Evolutionary conservation across 2,888 invertebrate species (phyloP).

Genomic region (Lathronympha strigana): DNA sequence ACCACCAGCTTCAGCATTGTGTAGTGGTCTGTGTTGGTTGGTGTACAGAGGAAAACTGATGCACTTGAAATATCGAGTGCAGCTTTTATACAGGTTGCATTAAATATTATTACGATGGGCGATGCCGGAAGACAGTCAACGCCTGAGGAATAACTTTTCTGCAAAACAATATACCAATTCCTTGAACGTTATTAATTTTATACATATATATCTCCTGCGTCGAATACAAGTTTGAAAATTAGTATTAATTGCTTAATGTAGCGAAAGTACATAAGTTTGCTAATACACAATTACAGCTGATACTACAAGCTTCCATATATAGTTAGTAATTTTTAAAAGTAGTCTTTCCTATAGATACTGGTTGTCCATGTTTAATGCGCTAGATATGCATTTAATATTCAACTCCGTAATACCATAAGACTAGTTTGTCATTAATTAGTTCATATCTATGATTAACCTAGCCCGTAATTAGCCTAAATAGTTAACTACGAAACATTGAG

Average conservation of each 20-base stretch:
- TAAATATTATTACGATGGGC: slow-evolving; percentile 58
- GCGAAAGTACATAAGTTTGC: not conserved
- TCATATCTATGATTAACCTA: slow-evolving; percentile 2
- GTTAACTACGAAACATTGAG: not conserved
- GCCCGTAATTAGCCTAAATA: not conserved
- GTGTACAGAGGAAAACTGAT: slow-evolving; percentile 68
- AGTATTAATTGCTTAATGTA: too few species aligned
- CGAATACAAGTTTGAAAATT: too few species aligned
- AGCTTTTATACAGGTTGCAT: slow-evolving; percentile 65
- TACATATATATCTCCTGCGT: too few species aligned
- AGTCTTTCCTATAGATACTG: not conserved
- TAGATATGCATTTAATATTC: slow-evolving; percentile 1
- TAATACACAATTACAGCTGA: not conserved
- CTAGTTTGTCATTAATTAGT: slow-evolving; percentile 1
- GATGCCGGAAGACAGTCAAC: slow-evolving; percentile 64
- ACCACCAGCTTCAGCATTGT: slow-evolving; percentile 82
- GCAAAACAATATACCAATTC: slow-evolving; percentile 28
- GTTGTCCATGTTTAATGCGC: not conserved
- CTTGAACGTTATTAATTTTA: not conserved
- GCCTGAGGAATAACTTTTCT: slow-evolving; percentile 68
- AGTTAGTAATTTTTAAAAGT: slow-evolving; percentile 15
- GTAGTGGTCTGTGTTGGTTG: slow-evolving; percentile 74
- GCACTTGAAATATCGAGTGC: slow-evolving; percentile 54
- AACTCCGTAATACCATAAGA: slow-evolving; percentile 3
- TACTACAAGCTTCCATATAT: slow-evolving; percentile 15